A percentile compares a stretch with the other conserved stretches of the same genome.
phyloP scores from a whole-genome alignment of 2,113 vertebrate genomes.

The Capreolus pygargus region DNA sequence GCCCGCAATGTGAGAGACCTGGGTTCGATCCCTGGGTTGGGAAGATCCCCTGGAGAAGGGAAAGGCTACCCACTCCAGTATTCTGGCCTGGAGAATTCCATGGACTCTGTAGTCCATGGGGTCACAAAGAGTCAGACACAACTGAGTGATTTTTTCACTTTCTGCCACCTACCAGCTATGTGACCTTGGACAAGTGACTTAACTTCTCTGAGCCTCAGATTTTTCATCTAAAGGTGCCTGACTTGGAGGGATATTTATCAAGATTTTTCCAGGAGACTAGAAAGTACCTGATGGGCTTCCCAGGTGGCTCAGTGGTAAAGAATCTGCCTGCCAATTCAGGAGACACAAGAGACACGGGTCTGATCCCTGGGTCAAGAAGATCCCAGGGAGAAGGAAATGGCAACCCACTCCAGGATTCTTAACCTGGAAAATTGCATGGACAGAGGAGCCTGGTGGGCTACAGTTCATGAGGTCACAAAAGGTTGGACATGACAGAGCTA shows the following conservation, averaged over 20 bases:
- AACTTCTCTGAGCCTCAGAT: neutral
- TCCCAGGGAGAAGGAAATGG: neutral
- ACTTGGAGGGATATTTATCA: neutral
- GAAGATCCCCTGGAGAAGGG: too few relatives aligned
- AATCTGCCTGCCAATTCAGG: neutral
- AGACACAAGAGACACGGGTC: neutral
- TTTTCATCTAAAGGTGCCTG: neutral
- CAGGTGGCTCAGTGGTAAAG: neutral
- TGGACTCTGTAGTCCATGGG: neutral
- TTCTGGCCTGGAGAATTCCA: neutral
- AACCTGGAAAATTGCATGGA: neutral
- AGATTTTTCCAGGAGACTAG: neutral
- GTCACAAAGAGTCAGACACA: fast-evolving
- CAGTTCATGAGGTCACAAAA: neutral
- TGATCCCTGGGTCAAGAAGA: neutral
- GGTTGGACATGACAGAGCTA: neutral
- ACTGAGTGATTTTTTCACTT: neutral
- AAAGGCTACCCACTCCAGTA: neutral
- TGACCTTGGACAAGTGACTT: neutral
- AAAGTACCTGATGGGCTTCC: neutral
- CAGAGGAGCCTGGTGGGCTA: neutral
- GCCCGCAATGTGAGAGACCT: too few relatives aligned
- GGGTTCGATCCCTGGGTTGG: too few relatives aligned
- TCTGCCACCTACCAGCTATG: neutral
- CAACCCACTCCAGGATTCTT: neutral